Evolutionary conservation across 2,888 invertebrate genomes (phyloP).

Genomic region (Diarsia dahlii): DNA sequence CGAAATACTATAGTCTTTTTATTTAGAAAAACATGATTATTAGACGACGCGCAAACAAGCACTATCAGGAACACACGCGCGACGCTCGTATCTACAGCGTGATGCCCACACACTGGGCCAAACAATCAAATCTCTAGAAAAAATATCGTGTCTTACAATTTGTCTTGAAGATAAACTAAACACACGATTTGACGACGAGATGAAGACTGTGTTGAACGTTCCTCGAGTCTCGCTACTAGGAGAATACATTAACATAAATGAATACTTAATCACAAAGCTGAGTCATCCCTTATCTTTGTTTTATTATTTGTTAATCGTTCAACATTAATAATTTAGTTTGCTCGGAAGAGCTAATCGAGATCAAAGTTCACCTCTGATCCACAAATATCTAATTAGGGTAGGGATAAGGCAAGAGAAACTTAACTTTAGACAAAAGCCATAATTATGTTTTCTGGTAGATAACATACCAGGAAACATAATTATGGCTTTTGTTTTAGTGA

Average conservation of each 20-base stretch:
- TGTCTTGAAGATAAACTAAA: conserved; percentile 64
- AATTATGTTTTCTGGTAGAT: no score
- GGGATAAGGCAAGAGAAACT: conserved; percentile 37
- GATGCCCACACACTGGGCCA: conserved; percentile 64
- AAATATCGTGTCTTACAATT: conserved; percentile 48
- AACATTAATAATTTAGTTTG: conserved; percentile 63
- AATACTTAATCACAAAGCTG: conserved; percentile 72
- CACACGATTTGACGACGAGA: conserved; percentile 71
- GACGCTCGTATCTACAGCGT: conserved; percentile 64
- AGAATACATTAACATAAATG: conserved; percentile 79
- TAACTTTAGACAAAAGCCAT: no score
- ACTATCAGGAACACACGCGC: conserved; percentile 79
- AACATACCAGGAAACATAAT: conserved; percentile 9
- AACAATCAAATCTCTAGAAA: conserved; percentile 41
- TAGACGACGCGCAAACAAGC: conserved; percentile 76
- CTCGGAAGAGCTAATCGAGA: conserved; percentile 57
- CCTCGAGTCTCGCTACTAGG: conserved; percentile 63
- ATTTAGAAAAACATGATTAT: conserved; percentile 75
- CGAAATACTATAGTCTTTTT: conserved; percentile 47
- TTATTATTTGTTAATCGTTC: conserved; percentile 70
- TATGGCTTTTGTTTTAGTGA: conserved; percentile 5
- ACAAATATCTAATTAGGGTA: conserved; percentile 45
- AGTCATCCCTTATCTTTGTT: conserved; percentile 63
- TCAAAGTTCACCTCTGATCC: conserved; percentile 61
- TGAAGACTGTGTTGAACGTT: conserved; percentile 73